phyloP scores from a whole-genome alignment of 1,140 invertebrate genomes.

The Anoplolepis gracilipes region DNA sequence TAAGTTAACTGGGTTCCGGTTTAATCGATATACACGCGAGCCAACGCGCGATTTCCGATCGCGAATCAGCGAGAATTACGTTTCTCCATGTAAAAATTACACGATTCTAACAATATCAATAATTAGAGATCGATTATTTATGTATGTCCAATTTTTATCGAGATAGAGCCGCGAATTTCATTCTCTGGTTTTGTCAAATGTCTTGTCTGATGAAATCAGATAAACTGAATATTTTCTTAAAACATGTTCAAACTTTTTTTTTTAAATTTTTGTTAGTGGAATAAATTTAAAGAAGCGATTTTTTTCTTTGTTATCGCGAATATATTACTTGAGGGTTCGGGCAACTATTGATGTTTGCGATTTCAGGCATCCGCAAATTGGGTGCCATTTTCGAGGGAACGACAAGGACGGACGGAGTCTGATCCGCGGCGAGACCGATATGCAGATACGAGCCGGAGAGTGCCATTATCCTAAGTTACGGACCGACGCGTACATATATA shows the following conservation, averaged over 20 bases:
- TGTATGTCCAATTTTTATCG: neutral
- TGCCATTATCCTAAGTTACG: constrained; percentile 83
- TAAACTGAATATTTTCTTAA: neutral
- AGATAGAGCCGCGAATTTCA: neutral
- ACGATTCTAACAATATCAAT: constrained; percentile 32
- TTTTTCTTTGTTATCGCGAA: neutral
- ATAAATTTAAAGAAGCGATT: too few relatives aligned
- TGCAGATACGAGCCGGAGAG: constrained; percentile 74
- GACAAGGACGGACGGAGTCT: constrained; percentile 41
- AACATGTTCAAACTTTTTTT: neutral
- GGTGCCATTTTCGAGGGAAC: constrained; percentile 43
- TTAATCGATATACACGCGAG: constrained; percentile 45
- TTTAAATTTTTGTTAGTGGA: neutral
- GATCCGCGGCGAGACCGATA: constrained; percentile 64
- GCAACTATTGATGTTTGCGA: neutral
- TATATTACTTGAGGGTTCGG: neutral
- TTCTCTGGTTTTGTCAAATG: neutral
- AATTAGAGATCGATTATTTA: constrained; percentile 48
- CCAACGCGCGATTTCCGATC: neutral
- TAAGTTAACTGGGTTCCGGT: constrained; percentile 51
- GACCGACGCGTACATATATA: constrained; percentile 70
- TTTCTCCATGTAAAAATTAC: neutral
- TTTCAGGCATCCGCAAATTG: constrained; percentile 44
- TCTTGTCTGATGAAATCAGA: neutral
- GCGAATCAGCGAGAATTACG: constrained; percentile 13